A percentile compares a stretch with the other conserved stretches of the same genome.
Conservation (phyloP, 2,113 vertebrate genomes). For the Menura novaehollandiae region DNA sequence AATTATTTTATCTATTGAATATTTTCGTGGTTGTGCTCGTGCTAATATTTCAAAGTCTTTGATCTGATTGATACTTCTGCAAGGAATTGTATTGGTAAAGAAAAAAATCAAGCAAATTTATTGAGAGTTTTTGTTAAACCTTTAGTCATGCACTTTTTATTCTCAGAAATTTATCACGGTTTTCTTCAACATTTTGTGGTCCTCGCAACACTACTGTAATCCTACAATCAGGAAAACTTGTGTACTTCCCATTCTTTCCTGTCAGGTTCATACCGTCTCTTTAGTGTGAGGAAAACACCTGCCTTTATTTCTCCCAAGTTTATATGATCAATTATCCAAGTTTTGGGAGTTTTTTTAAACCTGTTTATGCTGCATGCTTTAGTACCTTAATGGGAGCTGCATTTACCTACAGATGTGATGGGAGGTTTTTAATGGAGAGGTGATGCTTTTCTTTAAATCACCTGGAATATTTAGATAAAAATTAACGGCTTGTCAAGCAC, state of each 20-base stretch:
- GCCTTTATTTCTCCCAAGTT: background rate
- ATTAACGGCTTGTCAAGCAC: background rate
- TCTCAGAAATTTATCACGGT: background rate
- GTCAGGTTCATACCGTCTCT: background rate
- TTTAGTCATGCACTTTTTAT: background rate
- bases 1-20: background rate
- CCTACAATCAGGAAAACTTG: background rate
- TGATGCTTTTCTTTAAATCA: background rate
- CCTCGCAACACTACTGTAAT: background rate
- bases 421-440: background rate
- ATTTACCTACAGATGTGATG: background rate
- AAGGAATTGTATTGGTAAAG: background rate
- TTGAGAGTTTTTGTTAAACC: background rate
- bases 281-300: background rate
- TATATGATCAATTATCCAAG: background rate
- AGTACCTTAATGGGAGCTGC: background rate
- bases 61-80: background rate
- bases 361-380: background rate
- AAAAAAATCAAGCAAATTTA: background rate
- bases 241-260: background rate
- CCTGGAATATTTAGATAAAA: background rate
- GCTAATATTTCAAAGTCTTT: background rate
- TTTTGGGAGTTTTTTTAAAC: background rate
- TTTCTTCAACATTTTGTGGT: background rate
- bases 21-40: background rate